Percentiles rank a stretch among this genome's conserved stretches.
Conservation (phyloP, 2,888 invertebrate species). For the Drosophila recens region DNA sequence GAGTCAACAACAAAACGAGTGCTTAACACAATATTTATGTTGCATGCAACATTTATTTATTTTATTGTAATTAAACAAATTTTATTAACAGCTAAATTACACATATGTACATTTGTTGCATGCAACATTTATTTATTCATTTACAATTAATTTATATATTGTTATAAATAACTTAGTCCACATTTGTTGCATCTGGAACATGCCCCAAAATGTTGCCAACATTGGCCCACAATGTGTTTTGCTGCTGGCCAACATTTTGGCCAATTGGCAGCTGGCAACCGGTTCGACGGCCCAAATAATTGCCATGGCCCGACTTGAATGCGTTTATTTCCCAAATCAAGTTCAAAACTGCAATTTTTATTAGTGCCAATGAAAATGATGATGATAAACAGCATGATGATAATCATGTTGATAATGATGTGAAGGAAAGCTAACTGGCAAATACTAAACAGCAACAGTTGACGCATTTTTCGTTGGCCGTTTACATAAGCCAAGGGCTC, state of each 20-base stretch:
- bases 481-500: slow-evolving; percentile 46
- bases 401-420: slow-evolving; percentile 25
- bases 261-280: slow-evolving; percentile 42
- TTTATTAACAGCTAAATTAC: too few relatives aligned
- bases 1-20: background rate
- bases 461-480: slow-evolving; percentile 24
- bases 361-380: slow-evolving; percentile 31
- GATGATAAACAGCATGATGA: slow-evolving; percentile 11
- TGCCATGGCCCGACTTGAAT: slow-evolving; percentile 19
- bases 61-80: background rate
- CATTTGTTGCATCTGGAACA: background rate
- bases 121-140: background rate
- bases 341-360: slow-evolving; percentile 70
- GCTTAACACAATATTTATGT: background rate
- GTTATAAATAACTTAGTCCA: background rate
- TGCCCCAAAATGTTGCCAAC: slow-evolving; percentile 23
- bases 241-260: slow-evolving; percentile 25
- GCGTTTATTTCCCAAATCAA: slow-evolving; percentile 46
- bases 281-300: slow-evolving; percentile 41
- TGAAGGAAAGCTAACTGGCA: background rate
- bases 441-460: slow-evolving; percentile 38
- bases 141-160: background rate
- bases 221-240: slow-evolving; percentile 22
- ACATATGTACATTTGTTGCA: background rate
- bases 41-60: background rate